Percentiles rank a stretch among this genome's conserved stretches.
phyloP scores from a whole-genome alignment of 23 tunicate species.

The Trididemnum nubilum region DNA sequence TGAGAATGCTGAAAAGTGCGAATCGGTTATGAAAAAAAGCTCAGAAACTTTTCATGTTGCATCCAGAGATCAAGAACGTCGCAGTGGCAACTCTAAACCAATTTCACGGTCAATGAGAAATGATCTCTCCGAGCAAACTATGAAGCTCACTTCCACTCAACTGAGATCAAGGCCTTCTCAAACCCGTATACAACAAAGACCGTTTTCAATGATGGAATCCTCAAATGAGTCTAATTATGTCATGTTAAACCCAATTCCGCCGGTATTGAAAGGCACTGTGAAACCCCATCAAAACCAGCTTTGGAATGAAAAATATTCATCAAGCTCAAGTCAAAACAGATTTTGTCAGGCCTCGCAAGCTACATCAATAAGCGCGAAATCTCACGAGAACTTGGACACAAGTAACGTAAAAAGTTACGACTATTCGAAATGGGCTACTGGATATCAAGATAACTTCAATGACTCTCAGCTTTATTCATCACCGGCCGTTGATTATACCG shows the following conservation, averaged over 20 bases:
- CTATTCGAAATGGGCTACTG: neutral
- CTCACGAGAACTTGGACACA: neutral
- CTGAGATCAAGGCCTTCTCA: neutral
- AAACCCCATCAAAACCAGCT: neutral
- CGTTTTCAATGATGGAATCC: neutral
- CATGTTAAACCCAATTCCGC: slow-evolving; percentile 31
- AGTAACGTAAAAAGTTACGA: neutral
- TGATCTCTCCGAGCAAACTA: neutral
- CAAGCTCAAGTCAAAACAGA: neutral
- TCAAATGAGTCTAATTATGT: slow-evolving; percentile 49
- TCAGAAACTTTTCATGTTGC: neutral
- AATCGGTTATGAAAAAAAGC: neutral
- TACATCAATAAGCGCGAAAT: neutral
- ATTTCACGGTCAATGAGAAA: neutral
- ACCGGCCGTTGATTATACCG: slow-evolving; percentile 43
- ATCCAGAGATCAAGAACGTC: neutral
- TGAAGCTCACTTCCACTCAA: neutral
- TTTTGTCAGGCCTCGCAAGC: neutral
- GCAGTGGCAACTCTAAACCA: too few relatives aligned
- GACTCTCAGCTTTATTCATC: neutral
- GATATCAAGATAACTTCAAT: neutral
- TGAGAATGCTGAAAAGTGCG: neutral
- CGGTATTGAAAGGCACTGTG: neutral
- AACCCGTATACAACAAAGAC: neutral
- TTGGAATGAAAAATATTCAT: neutral